A percentile compares a stretch with the other conserved stretches of the same genome.
Conservation (phyloP, 1,140 invertebrate species). For the Zophobas morio region DNA sequence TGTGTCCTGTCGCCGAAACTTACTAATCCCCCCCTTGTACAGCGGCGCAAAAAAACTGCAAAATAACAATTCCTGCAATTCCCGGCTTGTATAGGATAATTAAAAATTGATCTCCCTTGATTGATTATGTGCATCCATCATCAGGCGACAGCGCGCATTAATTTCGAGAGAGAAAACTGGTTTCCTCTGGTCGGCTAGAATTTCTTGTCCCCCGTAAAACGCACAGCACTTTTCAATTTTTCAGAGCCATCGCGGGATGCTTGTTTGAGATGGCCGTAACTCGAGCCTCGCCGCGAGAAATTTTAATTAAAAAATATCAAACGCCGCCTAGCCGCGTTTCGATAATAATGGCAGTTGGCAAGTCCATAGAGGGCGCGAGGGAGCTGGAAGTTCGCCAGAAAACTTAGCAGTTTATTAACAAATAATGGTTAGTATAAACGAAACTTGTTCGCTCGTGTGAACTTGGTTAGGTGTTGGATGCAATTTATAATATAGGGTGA, state of each 20-base stretch:
- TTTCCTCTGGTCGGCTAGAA: slow-evolving; percentile 1
- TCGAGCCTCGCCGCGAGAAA: background rate
- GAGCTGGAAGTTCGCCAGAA: slow-evolving; percentile 17
- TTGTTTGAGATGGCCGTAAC: background rate
- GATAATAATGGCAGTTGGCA: slow-evolving; percentile 16
- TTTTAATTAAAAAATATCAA: slow-evolving; percentile 22
- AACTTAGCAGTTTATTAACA: slow-evolving; percentile 33
- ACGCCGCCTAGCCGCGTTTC: background rate
- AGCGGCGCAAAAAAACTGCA: background rate
- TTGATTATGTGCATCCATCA: slow-evolving; percentile 36
- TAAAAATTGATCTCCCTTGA: slow-evolving; percentile 35
- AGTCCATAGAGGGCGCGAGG: slow-evolving; percentile 2
- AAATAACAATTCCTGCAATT: slow-evolving; percentile 24
- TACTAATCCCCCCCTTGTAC: background rate
- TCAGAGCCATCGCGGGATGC: background rate
- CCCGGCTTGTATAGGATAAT: slow-evolving; percentile 21
- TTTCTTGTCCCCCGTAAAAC: slow-evolving; percentile 1
- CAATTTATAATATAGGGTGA: slow-evolving; percentile 21
- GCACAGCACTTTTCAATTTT: slow-evolving; percentile 12
- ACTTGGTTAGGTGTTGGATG: slow-evolving; percentile 25
- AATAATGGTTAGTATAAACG: slow-evolving; percentile 29
- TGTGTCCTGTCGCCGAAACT: background rate
- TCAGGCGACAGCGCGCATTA: slow-evolving; percentile 29
- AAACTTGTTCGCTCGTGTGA: background rate
- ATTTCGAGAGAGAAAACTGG: slow-evolving; percentile 11